Conservation (phyloP, 2,113 vertebrate species). For the Laterallus jamaicensis region DNA sequence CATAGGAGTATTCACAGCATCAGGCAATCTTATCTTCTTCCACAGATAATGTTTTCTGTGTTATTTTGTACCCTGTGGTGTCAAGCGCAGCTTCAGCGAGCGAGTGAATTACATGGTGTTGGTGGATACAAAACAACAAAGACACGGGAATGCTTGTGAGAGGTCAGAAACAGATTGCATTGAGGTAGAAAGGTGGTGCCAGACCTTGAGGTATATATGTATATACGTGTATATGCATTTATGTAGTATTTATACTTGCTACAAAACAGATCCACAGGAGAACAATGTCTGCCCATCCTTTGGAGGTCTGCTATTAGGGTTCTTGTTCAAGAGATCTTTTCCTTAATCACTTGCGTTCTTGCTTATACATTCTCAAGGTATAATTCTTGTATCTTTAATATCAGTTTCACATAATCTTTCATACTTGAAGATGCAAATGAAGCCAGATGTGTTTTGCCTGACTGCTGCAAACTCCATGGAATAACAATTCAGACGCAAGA, state of each 20-base stretch:
- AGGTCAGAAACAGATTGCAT: not conserved
- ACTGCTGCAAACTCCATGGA: not conserved
- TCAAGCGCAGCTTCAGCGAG: slow-evolving; percentile 10
- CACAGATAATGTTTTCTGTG: slow-evolving; percentile 14
- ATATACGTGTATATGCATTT: not conserved
- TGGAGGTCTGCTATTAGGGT: not conserved
- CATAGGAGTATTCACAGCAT: not conserved
- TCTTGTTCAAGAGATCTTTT: not conserved
- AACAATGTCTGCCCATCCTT: not conserved
- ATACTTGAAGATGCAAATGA: slow-evolving; percentile 20
- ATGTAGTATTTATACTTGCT: not conserved
- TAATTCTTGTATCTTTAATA: not conserved
- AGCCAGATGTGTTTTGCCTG: not conserved
- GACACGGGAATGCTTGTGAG: not conserved
- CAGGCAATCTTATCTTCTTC: slow-evolving; percentile 41
- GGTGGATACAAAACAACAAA: slow-evolving; percentile 42
- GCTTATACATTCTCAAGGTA: not conserved
- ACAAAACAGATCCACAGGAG: not conserved
- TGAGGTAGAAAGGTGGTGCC: not conserved
- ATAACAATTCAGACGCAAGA: not conserved
- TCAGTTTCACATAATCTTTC: not conserved
- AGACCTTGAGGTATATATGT: not conserved
- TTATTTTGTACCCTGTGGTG: slow-evolving; percentile 43
- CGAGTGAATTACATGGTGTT: slow-evolving; percentile 3
- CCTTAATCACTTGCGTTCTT: not conserved